These are phyloP conservation scores for Nymphalis urticae DNA, from an alignment of 2,888 invertebrate species.

Conservation along the genomic window DNA sequence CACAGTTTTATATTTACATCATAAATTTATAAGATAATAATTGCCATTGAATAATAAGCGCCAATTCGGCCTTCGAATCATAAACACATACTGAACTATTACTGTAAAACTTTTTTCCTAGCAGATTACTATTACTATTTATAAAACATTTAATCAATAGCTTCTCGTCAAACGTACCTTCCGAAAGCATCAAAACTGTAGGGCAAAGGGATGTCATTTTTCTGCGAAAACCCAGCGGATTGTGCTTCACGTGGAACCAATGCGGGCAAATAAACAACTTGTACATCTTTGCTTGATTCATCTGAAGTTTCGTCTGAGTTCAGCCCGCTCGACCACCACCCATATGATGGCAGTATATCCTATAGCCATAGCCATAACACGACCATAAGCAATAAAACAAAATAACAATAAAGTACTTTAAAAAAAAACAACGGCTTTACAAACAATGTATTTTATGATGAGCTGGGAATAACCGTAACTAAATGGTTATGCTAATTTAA, in stretches of 20 bases:
- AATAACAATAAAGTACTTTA: slow-evolving; percentile 9
- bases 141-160: neutral
- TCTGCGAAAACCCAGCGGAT: slow-evolving; percentile 53
- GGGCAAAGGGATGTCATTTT: slow-evolving; percentile 70
- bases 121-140: neutral
- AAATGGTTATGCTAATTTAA: slow-evolving; percentile 31
- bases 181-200: slow-evolving; percentile 84
- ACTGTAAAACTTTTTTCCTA: neutral
- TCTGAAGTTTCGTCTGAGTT: slow-evolving; percentile 15
- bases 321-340: slow-evolving; percentile 46
- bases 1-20: no score
- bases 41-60: no score
- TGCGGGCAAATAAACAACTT: slow-evolving; percentile 83
- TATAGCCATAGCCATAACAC: slow-evolving; percentile 40
- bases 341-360: slow-evolving; percentile 59
- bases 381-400: slow-evolving; percentile 1
- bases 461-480: slow-evolving; percentile 26
- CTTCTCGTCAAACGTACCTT: slow-evolving; percentile 61
- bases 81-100: no score
- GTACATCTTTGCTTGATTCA: slow-evolving; percentile 69
- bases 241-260: slow-evolving; percentile 72
- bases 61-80: no score
- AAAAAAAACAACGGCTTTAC: neutral
- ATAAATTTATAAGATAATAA: no score
- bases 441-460: slow-evolving; percentile 28